Conservation (phyloP, 2,888 invertebrate genomes). For the Cryptocephalus moraei region DNA sequence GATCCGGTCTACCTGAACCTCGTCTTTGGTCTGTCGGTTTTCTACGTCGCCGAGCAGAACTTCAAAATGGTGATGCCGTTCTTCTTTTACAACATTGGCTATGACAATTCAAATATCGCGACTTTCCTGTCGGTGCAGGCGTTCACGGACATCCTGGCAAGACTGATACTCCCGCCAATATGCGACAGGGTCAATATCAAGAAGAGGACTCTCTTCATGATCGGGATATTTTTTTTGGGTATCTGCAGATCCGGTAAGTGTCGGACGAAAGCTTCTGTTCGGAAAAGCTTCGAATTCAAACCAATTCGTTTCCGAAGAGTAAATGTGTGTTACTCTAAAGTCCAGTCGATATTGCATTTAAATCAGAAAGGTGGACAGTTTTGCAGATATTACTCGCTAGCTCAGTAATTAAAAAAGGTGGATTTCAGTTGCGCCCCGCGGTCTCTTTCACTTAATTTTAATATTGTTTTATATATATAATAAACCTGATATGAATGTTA, state of each 20-base stretch:
- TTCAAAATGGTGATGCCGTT: constrained; percentile 44
- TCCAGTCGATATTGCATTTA: too few relatives aligned
- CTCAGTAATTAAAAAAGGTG: too few relatives aligned
- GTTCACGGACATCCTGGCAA: constrained; percentile 62
- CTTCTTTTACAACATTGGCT: constrained; percentile 28
- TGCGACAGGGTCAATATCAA: constrained; percentile 55
- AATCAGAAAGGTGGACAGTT: too few relatives aligned
- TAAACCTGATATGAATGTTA: too few relatives aligned
- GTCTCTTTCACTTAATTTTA: too few relatives aligned
- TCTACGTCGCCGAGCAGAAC: constrained; percentile 66
- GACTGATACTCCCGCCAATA: constrained; percentile 61
- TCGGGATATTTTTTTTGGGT: constrained; percentile 61
- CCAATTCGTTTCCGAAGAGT: not conserved
- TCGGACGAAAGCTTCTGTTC: not conserved
- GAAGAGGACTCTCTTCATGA: constrained; percentile 61
- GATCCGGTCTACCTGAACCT: constrained; percentile 65
- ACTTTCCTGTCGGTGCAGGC: constrained; percentile 66
- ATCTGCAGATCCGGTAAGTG: constrained; percentile 62
- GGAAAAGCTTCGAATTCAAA: constrained; percentile 1
- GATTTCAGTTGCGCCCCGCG: too few relatives aligned
- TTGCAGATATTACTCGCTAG: too few relatives aligned
- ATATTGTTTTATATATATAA: too few relatives aligned
- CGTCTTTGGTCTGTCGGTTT: constrained; percentile 59
- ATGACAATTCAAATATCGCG: constrained; percentile 55
- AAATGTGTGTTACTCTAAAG: too few relatives aligned